Evolutionary conservation across 2,797 vertebrate species (phyloP).

Genomic region (Xyrichtys novacula): DNA sequence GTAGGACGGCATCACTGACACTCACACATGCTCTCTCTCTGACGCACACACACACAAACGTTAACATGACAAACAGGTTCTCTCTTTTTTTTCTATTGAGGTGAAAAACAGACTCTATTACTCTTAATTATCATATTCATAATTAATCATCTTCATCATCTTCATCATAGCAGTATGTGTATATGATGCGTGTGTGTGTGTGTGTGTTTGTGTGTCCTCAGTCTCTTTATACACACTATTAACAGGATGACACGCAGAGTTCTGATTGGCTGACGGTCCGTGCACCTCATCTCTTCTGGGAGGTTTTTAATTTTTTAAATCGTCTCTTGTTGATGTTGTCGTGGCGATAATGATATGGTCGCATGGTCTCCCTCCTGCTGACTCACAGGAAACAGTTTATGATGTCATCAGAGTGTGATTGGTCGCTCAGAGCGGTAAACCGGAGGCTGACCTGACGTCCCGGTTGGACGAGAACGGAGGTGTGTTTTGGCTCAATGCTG

Average conservation of each 20-base stretch:
- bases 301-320: constrained; percentile 27
- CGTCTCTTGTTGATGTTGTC: constrained; percentile 45
- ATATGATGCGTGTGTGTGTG: constrained; percentile 12
- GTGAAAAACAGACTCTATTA: constrained; percentile 79
- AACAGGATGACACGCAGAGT: constrained; percentile 57
- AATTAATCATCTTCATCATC: constrained; percentile 54
- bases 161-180: constrained; percentile 49
- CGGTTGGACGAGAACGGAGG: constrained; percentile 46
- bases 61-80: constrained; percentile 70
- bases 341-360: constrained; percentile 5
- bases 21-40: constrained; percentile 20
- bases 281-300: constrained; percentile 35
- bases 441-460: constrained; percentile 24
- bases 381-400: constrained; percentile 51
- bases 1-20: constrained; percentile 31
- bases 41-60: constrained; percentile 42
- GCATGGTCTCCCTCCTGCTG: constrained; percentile 30
- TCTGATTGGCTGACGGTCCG: constrained; percentile 61
- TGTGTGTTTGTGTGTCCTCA: constrained; percentile 54
- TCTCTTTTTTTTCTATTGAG: constrained; percentile 63
- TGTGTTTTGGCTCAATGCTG: constrained; percentile 47
- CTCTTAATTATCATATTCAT: constrained; percentile 64
- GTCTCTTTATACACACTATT: constrained; percentile 76
- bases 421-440: constrained; percentile 53
- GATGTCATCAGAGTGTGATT: constrained; percentile 35